A percentile compares a stretch with the other conserved stretches of the same genome.
phyloP scores from a whole-genome alignment of 2,797 vertebrate species.

The Enteromius paludinosus region DNA sequence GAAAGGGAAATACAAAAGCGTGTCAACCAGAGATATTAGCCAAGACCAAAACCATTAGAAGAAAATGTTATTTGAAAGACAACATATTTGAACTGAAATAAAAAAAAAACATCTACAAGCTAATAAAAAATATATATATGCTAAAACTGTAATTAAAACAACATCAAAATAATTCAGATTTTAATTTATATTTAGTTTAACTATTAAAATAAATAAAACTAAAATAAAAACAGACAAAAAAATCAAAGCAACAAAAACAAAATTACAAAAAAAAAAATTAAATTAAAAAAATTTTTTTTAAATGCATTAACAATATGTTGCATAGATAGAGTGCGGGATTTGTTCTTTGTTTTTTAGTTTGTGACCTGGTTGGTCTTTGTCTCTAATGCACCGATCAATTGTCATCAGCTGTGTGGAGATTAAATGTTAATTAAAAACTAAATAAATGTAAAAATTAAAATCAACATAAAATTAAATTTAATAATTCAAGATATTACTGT shows the following conservation, averaged over 20 bases:
- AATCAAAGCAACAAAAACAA: not conserved
- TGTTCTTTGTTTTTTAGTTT: too few relatives aligned
- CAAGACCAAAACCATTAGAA: not conserved
- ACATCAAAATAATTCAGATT: not conserved
- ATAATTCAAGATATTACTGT: not conserved
- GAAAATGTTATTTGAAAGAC: not conserved
- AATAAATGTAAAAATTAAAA: not conserved
- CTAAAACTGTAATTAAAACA: not conserved
- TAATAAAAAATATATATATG: not conserved
- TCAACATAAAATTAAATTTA: not conserved
- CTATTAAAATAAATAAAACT: not conserved
- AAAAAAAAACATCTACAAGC: too few relatives aligned
- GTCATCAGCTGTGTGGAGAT: too few relatives aligned
- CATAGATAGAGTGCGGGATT: too few relatives aligned
- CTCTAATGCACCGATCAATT: too few relatives aligned
- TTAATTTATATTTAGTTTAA: not conserved
- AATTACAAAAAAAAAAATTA: not conserved
- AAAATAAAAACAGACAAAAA: not conserved
- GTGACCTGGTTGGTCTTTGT: too few relatives aligned
- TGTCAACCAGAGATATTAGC: not conserved
- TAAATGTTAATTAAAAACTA: too few relatives aligned
- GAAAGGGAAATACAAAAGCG: conserved; percentile 9
- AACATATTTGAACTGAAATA: not conserved
- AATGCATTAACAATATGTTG: too few relatives aligned
- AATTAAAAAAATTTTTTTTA: too few relatives aligned